phyloP scores from a whole-genome alignment of 2,113 vertebrate species.

The Lepidothrix coronata region DNA sequence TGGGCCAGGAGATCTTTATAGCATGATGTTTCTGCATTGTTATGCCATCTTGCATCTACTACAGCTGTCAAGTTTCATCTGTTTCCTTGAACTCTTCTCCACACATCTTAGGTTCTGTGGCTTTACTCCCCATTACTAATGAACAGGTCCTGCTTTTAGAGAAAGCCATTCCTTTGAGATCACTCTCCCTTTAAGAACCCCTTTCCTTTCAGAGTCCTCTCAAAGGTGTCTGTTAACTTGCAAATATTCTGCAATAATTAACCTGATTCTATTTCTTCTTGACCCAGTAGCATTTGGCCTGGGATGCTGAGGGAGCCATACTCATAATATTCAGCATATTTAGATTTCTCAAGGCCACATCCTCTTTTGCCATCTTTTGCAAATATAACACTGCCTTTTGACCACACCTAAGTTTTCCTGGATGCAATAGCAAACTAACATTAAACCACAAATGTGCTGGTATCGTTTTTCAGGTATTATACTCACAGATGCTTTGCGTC shows the following conservation, averaged over 20 bases:
- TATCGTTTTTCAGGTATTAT: not conserved
- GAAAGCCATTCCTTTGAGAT: not conserved
- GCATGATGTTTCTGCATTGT: not conserved
- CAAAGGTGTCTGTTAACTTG: not conserved
- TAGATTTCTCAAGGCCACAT: not conserved
- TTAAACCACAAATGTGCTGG: not conserved
- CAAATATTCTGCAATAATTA: not conserved
- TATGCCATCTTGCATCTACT: not conserved
- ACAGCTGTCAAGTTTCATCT: not conserved
- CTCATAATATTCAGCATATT: not conserved
- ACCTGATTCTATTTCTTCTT: not conserved
- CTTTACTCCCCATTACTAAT: not conserved
- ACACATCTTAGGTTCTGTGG: not conserved
- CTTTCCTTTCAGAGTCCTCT: not conserved
- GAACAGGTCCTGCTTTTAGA: not conserved
- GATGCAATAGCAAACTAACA: not conserved
- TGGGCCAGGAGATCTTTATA: not conserved
- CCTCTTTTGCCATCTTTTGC: not conserved
- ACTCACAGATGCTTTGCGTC: not conserved
- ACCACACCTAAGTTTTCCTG: not conserved
- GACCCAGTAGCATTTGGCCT: not conserved
- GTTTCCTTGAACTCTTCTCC: not conserved
- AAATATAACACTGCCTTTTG: not conserved
- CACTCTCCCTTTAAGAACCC: rapidly evolving
- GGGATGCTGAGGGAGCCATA: not conserved